Percentiles rank a stretch among this genome's conserved stretches.
phyloP scores from a whole-genome alignment of 2,113 vertebrate genomes.

The Talpa occidentalis region DNA sequence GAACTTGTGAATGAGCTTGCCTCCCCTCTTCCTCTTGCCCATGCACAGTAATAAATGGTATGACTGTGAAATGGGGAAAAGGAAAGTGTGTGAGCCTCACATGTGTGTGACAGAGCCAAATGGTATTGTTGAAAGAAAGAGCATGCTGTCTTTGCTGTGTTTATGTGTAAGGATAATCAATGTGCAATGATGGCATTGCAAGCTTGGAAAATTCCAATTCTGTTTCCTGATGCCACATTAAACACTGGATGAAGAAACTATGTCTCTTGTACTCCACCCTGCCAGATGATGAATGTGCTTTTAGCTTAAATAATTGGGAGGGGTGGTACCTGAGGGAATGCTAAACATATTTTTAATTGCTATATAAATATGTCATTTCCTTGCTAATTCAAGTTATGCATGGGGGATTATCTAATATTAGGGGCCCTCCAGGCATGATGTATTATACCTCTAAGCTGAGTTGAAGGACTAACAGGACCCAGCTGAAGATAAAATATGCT shows the following conservation, averaged over 20 bases:
- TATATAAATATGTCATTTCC: conserved; percentile 81
- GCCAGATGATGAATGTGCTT: conserved; percentile 70
- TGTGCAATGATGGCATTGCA: conserved; percentile 72
- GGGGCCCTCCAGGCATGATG: conserved; percentile 48
- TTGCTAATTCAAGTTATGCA: conserved; percentile 80
- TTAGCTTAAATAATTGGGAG: conserved; percentile 79
- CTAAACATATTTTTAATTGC: conserved; percentile 85
- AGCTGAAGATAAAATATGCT: conserved; percentile 62
- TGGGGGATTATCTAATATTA: conserved; percentile 68
- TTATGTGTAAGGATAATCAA: conserved; percentile 46
- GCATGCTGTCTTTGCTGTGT: background rate
- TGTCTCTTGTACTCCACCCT: conserved; percentile 59
- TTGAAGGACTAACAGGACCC: conserved; percentile 54
- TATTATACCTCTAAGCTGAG: conserved; percentile 72
- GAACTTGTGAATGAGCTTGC: background rate
- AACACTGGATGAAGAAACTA: conserved; percentile 52
- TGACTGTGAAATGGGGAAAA: background rate
- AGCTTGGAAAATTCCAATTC: conserved; percentile 69
- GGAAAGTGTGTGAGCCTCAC: background rate
- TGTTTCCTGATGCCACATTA: background rate
- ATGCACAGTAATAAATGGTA: conserved; percentile 50
- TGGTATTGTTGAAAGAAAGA: conserved; percentile 52
- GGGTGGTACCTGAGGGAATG: conserved; percentile 72
- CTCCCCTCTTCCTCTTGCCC: background rate
- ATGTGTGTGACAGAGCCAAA: conserved; percentile 46